Evolutionary conservation across 2,797 vertebrate genomes (phyloP).

Genomic region (Enteromius viviparus): DNA sequence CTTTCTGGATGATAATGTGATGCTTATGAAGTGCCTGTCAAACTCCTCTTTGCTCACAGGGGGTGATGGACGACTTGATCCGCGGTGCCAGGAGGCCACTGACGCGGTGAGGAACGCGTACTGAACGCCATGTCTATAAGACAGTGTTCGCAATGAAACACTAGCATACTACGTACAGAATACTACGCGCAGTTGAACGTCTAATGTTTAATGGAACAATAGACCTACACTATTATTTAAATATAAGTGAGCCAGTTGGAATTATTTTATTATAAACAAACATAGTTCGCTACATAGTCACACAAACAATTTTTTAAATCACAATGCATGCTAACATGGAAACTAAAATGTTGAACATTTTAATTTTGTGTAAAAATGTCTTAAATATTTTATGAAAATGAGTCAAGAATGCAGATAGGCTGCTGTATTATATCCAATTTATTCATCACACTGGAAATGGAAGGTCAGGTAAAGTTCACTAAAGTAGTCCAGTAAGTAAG

Average conservation of each 20-base stretch:
- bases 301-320: not conserved
- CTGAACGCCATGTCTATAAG: constrained; percentile 32
- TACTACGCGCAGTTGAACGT: not conserved
- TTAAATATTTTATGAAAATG: not conserved
- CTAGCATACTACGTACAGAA: not conserved
- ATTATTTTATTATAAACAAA: not conserved
- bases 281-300: no score
- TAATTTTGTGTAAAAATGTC: not conserved
- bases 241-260: not conserved
- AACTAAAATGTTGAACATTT: not conserved
- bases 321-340: not conserved
- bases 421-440: not conserved
- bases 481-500: not conserved
- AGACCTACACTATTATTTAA: not conserved
- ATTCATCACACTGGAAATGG: not conserved
- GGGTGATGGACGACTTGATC: constrained; percentile 74
- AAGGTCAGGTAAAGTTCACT: not conserved
- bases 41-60: constrained; percentile 58
- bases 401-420: not conserved
- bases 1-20: not conserved
- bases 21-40: not conserved
- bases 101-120: constrained; percentile 65
- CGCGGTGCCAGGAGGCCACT: constrained; percentile 65
- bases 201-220: not conserved
- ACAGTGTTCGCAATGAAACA: not conserved